Evolutionary conservation across 2,113 vertebrate species (phyloP), one percentile per base, ranked within the genome.

Genomic region (Chunga burmeisteri): DNA sequence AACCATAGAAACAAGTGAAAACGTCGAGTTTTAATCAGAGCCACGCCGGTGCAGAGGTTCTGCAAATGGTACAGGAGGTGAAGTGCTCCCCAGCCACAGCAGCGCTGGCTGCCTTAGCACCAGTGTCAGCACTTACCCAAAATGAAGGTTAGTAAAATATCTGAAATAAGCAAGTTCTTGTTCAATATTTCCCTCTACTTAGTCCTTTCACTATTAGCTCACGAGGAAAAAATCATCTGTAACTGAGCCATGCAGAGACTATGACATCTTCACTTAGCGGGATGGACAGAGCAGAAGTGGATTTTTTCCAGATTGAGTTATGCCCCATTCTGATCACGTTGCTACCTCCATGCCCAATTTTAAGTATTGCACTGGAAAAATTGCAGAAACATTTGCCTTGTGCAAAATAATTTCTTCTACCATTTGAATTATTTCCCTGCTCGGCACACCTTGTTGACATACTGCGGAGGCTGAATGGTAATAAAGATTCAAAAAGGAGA

Each of bases 251-350:
- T 32, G 19, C 25, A 63, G 14, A 81, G 15, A 36, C n/a, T 21
- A 12, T 5, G 23, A 65, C 16, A 84, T 0, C 0, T 36, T 86
- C 42, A 25, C 15, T n/a, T 81, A 84, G 59, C 1, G 1, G 34
- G 26, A 46, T 3, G 17, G 27, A 63, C 9, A 66, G 23, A 2
- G 26, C 10, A 59, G 62, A 61, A 84, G 8, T 9, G 8, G 30
- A 42, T 17, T 50, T 88, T 67, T 55, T 65, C 58, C 53, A 58
- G 75, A 34, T 8, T 66, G 27, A 79, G 68, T 88, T 72, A 58
- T 83, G 46, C 46, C 13, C 10, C 7, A 7, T n/a, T 62, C 42
- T 62, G 27, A 81, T 72, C 36, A n/a, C 21, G 53, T 5, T 49
- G 15, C 16, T 61, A 34, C 10, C 15, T 65, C n/a, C 55, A 81